These are phyloP conservation scores for Eidolon dupreanum DNA, from an alignment of 2,797 vertebrate species.

Conservation along the genomic window DNA sequence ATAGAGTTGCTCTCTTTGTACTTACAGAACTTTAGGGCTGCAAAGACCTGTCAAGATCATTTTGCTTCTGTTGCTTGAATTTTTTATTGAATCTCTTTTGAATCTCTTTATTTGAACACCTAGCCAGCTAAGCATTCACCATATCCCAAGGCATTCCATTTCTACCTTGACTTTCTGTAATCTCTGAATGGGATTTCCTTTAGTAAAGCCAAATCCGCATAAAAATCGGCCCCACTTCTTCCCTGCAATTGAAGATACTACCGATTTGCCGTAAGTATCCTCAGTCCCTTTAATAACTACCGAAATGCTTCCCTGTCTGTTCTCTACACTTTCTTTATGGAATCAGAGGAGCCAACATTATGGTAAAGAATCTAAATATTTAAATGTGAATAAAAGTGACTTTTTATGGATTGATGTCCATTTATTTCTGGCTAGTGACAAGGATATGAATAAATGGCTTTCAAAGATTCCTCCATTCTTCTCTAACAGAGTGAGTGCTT, in stretches of 20 bases:
- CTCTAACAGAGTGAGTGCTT: neutral
- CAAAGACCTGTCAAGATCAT: neutral
- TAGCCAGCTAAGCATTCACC: neutral
- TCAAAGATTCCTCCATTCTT: neutral
- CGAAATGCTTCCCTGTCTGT: neutral
- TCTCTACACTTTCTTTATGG: neutral
- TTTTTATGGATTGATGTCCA: neutral
- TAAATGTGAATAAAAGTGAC: neutral
- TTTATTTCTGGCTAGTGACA: neutral
- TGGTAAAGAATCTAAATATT: conserved; percentile 21
- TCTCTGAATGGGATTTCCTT: neutral
- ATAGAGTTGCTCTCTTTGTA: neutral
- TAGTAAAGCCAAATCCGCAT: neutral
- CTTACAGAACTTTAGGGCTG: neutral
- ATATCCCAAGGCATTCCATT: neutral
- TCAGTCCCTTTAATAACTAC: neutral
- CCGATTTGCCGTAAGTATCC: neutral
- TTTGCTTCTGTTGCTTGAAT: conserved; percentile 4
- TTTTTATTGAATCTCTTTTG: neutral
- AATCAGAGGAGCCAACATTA: neutral
- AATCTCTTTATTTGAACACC: neutral
- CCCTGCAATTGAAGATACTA: neutral
- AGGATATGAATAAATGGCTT: neutral
- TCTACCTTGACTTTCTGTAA: neutral
- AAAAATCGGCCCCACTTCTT: neutral